phyloP scores from a whole-genome alignment of 2,797 vertebrate genomes.

The Okamejei kenojei region DNA sequence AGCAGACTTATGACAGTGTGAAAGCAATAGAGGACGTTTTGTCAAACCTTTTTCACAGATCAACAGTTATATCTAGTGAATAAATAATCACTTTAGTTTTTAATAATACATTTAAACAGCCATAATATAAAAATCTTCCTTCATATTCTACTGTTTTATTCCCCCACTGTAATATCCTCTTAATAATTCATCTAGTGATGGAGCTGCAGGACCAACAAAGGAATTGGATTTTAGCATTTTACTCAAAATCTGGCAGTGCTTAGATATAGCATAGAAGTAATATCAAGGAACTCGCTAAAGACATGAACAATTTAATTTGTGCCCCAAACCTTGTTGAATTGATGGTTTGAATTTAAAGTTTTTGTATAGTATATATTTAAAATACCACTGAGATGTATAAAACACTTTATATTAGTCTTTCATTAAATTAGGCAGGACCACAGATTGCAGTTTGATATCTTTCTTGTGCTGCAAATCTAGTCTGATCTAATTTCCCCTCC shows the following conservation, averaged over 20 bases:
- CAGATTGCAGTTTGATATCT: not conserved
- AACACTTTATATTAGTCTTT: not conserved
- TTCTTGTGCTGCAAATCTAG: not conserved
- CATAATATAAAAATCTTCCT: no score
- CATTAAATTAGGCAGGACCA: not conserved
- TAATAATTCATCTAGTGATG: not conserved
- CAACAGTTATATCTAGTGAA: not conserved
- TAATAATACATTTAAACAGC: no score
- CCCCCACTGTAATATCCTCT: not conserved
- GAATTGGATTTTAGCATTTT: not conserved
- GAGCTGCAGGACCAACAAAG: not conserved
- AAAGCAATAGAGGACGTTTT: not conserved
- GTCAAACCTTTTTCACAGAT: not conserved
- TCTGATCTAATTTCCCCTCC: not conserved
- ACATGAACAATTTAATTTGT: not conserved
- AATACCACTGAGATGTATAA: not conserved
- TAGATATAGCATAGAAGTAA: not conserved
- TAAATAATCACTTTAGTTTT: not conserved
- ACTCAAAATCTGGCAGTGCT: not conserved
- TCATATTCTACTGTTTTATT: not conserved
- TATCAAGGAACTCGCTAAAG: not conserved
- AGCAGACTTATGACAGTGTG: not conserved
- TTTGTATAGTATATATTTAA: not conserved
- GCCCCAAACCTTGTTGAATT: not conserved
- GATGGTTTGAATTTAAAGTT: not conserved